These are phyloP conservation scores for Fregata magnificens DNA, from an alignment of 2,113 vertebrate species.

Conservation along the genomic window DNA sequence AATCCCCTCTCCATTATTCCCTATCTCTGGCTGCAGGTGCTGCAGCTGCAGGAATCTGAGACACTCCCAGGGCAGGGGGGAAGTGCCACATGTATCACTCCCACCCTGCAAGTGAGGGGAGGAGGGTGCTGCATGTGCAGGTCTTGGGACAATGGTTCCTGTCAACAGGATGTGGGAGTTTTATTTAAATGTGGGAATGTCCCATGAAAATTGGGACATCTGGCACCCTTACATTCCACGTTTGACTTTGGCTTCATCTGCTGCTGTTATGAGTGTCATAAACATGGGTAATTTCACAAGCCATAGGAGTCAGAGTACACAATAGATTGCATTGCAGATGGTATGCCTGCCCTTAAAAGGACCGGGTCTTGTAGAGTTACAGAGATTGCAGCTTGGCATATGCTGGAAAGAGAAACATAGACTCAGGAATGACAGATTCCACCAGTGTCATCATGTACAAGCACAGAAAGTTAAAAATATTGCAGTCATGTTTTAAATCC, in stretches of 20 bases:
- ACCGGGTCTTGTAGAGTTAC: background rate
- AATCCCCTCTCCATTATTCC: background rate
- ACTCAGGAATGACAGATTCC: background rate
- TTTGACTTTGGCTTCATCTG: constrained; percentile 20
- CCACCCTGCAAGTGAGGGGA: background rate
- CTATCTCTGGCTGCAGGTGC: background rate
- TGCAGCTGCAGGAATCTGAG: constrained; percentile 17
- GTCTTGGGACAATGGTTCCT: constrained; percentile 32
- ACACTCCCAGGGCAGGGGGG: background rate
- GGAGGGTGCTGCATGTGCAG: background rate
- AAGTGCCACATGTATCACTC: background rate
- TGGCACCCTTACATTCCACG: constrained; percentile 26
- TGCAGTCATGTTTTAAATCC: background rate
- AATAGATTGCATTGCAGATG: background rate
- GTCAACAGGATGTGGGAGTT: constrained; percentile 45
- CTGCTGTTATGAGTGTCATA: constrained; percentile 15
- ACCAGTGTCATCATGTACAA: background rate
- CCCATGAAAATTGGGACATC: constrained; percentile 61
- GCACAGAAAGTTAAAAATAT: background rate
- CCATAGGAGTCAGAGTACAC: background rate
- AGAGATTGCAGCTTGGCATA: background rate
- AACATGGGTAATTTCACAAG: constrained; percentile 12
- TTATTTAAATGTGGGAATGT: constrained; percentile 43
- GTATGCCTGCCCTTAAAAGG: constrained; percentile 18
- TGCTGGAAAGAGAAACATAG: background rate